Conservation (phyloP, 1,140 invertebrate species). For the Monochamus saltuarius region DNA sequence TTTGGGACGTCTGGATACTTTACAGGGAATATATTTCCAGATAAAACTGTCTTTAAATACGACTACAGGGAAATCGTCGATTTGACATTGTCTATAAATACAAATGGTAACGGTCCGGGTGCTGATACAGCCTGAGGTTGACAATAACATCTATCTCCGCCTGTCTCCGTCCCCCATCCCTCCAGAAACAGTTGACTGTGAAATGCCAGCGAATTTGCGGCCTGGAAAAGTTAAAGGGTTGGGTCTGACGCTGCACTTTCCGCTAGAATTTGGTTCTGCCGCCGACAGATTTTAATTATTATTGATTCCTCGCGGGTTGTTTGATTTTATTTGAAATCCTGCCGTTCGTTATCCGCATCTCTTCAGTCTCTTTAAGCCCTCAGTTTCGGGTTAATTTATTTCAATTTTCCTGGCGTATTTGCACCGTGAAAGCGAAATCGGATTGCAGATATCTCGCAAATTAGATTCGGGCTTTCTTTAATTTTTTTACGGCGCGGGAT, state of each 20-base stretch:
- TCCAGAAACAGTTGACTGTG: constrained; percentile 6
- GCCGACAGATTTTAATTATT: constrained; percentile 9
- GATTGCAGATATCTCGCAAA: constrained; percentile 4
- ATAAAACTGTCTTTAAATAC: no score
- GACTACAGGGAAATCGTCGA: no score
- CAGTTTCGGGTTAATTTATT: constrained; percentile 15
- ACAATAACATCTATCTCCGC: not conserved
- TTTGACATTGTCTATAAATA: constrained; percentile 10
- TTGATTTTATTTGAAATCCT: constrained; percentile 6
- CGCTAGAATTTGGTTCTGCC: constrained; percentile 3
- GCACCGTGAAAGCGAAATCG: not conserved
- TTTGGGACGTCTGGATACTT: no score
- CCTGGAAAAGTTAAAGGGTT: constrained; percentile 7
- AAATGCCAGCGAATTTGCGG: constrained; percentile 1
- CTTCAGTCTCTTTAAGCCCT: no score
- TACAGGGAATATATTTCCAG: no score
- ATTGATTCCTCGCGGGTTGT: constrained; percentile 6
- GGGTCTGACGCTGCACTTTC: constrained; percentile 8
- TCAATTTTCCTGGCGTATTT: constrained; percentile 10
- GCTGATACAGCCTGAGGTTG: not conserved
- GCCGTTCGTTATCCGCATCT: not conserved
- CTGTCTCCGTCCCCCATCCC: not conserved
- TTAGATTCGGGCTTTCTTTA: not conserved
- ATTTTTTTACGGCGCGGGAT: no score
- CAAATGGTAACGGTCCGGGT: constrained; percentile 1